These are phyloP conservation scores for Argyresthia albistria DNA, from an alignment of 2,888 invertebrate species.

Conservation along the genomic window DNA sequence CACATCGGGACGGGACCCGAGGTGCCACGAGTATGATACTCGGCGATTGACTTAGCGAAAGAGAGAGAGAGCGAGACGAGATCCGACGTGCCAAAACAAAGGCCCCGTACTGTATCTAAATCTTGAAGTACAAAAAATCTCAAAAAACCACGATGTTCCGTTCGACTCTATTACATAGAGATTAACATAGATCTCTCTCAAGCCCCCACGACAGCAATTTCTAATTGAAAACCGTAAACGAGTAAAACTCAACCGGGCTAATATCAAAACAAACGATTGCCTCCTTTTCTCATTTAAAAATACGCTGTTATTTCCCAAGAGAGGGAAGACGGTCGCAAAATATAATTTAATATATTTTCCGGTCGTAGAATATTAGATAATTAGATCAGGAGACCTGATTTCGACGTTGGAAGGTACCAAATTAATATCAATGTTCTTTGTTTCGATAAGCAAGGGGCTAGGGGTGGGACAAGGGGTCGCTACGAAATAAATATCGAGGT, in stretches of 20 bases:
- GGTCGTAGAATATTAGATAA: conserved; percentile 60
- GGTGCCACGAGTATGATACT: too few relatives aligned
- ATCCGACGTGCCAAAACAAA: too few relatives aligned
- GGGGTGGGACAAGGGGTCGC: conserved; percentile 5
- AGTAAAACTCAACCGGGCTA: background rate
- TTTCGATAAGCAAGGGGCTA: conserved; percentile 21
- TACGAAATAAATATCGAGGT: background rate
- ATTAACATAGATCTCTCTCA: too few relatives aligned
- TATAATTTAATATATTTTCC: conserved; percentile 62
- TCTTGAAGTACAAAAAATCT: too few relatives aligned
- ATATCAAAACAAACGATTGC: conserved; percentile 13
- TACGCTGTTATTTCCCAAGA: conserved; percentile 59
- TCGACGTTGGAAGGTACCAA: conserved; percentile 46
- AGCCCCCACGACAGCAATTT: background rate
- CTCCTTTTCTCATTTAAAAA: conserved; percentile 58
- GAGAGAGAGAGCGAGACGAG: too few relatives aligned
- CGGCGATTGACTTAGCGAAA: too few relatives aligned
- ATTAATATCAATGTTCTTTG: conserved; percentile 71
- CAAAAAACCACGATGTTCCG: too few relatives aligned
- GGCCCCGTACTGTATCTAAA: too few relatives aligned
- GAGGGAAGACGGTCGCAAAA: conserved; percentile 52
- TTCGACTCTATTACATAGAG: too few relatives aligned
- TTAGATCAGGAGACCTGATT: conserved; percentile 66
- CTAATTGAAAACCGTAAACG: conserved; percentile 3
- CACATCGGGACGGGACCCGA: too few relatives aligned